A percentile compares a stretch with the other conserved stretches of the same genome.
Conservation (phyloP, 1,140 invertebrate genomes). For the Sarcophaga bullata region DNA sequence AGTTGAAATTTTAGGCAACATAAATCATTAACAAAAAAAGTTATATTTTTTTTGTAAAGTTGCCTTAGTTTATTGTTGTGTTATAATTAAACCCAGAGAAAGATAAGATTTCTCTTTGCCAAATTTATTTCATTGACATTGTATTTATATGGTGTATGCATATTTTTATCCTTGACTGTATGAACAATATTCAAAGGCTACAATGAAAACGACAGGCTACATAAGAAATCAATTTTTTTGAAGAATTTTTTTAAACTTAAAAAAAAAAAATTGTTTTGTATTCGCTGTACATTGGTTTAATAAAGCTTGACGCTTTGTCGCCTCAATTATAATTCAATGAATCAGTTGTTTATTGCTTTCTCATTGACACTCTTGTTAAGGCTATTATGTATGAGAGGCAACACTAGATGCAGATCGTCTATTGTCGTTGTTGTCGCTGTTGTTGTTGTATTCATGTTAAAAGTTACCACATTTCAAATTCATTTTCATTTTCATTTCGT, state of each 20-base stretch:
- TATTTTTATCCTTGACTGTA: neutral
- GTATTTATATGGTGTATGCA: too few relatives aligned
- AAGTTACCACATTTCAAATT: slow-evolving; percentile 22
- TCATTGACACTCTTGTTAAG: neutral
- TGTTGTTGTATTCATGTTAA: neutral
- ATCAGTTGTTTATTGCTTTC: neutral
- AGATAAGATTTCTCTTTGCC: too few relatives aligned
- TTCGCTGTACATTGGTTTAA: neutral
- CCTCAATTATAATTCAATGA: neutral
- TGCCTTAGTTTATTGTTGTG: too few relatives aligned
- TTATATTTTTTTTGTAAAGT: too few relatives aligned
- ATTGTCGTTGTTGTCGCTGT: neutral
- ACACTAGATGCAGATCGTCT: too few relatives aligned
- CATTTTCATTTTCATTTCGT: neutral
- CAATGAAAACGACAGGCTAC: neutral
- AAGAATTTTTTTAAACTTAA: too few relatives aligned
- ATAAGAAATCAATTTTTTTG: too few relatives aligned
- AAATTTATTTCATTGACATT: too few relatives aligned
- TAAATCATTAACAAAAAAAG: too few relatives aligned
- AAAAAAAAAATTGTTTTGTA: neutral
- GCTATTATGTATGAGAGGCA: neutral
- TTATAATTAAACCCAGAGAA: too few relatives aligned
- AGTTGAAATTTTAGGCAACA: too few relatives aligned
- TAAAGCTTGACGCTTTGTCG: neutral
- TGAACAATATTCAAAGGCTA: neutral